phyloP scores from a whole-genome alignment of 2,797 vertebrate species.

The Pangasius sanitwongsei region DNA sequence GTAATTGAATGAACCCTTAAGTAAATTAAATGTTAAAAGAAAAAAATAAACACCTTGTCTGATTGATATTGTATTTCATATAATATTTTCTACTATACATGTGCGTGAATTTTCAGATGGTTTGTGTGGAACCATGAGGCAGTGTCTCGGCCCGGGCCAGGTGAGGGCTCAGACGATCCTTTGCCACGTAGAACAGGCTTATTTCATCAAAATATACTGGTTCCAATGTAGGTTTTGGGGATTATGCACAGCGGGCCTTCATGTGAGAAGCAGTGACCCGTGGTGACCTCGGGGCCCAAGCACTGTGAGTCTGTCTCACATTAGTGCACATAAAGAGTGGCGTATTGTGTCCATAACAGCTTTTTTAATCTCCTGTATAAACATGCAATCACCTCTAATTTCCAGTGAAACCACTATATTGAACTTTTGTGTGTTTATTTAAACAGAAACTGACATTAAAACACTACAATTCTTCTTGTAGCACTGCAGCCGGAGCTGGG shows the following conservation, averaged over 20 bases:
- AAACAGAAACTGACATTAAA: neutral
- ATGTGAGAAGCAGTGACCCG: neutral
- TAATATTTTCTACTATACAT: neutral
- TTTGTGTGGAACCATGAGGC: neutral
- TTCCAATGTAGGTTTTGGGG: neutral
- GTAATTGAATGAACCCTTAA: neutral
- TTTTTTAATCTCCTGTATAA: neutral
- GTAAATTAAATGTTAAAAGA: neutral
- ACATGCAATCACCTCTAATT: neutral
- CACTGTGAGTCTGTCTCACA: neutral
- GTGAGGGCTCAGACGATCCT: neutral
- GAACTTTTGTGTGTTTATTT: neutral
- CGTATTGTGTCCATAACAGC: neutral
- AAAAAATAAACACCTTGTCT: neutral
- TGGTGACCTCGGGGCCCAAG: neutral
- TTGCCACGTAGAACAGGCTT: neutral
- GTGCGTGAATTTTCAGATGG: neutral
- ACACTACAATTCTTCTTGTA: neutral
- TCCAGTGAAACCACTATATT: neutral
- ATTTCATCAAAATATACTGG: neutral
- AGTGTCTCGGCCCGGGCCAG: neutral
- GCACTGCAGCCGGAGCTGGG: neutral
- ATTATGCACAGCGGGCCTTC: neutral
- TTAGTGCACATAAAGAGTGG: neutral
- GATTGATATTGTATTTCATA: neutral